These are phyloP conservation scores for Phocides pigmalion DNA, from an alignment of 1,140 invertebrate genomes.

Conservation along the genomic window DNA sequence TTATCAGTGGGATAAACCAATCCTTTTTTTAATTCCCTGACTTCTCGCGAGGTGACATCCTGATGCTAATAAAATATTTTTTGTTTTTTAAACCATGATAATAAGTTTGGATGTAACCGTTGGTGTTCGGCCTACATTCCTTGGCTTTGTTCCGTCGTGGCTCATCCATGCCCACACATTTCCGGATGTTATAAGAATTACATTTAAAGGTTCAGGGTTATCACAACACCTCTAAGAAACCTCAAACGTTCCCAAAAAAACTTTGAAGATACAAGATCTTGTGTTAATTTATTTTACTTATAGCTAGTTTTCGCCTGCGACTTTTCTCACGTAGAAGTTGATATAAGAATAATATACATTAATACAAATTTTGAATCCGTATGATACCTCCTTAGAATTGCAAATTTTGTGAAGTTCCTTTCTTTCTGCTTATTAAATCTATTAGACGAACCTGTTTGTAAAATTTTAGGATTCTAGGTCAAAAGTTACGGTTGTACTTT, in stretches of 20 bases:
- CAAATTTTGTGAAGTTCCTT: too few species aligned
- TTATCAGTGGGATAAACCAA: background rate
- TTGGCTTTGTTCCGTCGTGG: slow-evolving; percentile 54
- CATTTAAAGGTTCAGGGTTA: slow-evolving; percentile 3
- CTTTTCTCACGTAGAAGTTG: too few species aligned
- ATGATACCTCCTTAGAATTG: too few species aligned
- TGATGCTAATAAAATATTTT: slow-evolving; percentile 18
- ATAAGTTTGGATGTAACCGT: slow-evolving; percentile 8
- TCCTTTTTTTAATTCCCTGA: background rate
- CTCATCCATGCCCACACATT: slow-evolving; percentile 55
- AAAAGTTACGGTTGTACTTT: too few species aligned
- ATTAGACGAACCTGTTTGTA: too few species aligned
- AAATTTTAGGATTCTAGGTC: too few species aligned
- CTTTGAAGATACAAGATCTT: too few species aligned
- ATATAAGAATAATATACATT: too few species aligned
- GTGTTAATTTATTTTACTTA: too few species aligned
- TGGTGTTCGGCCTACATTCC: slow-evolving; percentile 54
- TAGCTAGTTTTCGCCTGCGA: too few species aligned
- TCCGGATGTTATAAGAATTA: slow-evolving; percentile 52
- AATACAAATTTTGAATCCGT: too few species aligned
- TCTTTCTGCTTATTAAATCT: too few species aligned
- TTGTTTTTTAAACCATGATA: slow-evolving; percentile 2
- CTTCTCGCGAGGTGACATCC: slow-evolving; percentile 17
- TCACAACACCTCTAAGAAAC: background rate
- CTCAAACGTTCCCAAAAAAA: background rate